Evolutionary conservation across 1,140 invertebrate species (phyloP), one percentile per base, ranked within the genome.

Genomic region (Drosophila bocqueti): DNA sequence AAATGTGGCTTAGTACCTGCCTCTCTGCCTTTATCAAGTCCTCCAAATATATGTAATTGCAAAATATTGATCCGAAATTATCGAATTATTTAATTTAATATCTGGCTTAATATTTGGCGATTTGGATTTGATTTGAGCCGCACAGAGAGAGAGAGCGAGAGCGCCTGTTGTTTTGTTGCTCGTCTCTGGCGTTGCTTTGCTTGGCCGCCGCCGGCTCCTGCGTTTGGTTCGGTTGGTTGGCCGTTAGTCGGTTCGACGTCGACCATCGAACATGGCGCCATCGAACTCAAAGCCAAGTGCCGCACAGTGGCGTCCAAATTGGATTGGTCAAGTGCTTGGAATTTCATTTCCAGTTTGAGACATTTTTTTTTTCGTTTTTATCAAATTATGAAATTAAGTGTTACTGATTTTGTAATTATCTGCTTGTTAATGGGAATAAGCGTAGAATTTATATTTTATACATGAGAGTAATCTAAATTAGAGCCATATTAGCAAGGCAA

Each of bases 101-200:
- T 21, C 31, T 36, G n/a, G 29, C 18, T 18, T 38, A 16, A 54
- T 36, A 54, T 54, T 36, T 54, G 31, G 7, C 16, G 24, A 24
- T 24, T 24, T 24, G 13, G 18, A 54, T 54, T 54, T 54, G 31
- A 36, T 52, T 52, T 34, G 3, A 13, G 50, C 49, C 16, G 49
- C 31, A 54, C 31, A 24, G 34, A 29, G 29, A 29, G 29, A 29
- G 29, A 55, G 52, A 55, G 52, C 54, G 15, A 11, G 54, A 26
- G 36, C 54, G 54, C 15, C 16, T 57, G 54, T 57, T 40, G 54
- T 57, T 40, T 57, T 40, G 36, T 26, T 57, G 21, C 54, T 26
- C 54, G 34, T 55, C 54, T 55, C 34, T 36, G 54, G 36, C 54
- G 5, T 55, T 55, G 54, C 54, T 55, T 55, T 55, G 34, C 29